Conservation (phyloP, 2,888 invertebrate species). For the Nebria brevicollis region DNA sequence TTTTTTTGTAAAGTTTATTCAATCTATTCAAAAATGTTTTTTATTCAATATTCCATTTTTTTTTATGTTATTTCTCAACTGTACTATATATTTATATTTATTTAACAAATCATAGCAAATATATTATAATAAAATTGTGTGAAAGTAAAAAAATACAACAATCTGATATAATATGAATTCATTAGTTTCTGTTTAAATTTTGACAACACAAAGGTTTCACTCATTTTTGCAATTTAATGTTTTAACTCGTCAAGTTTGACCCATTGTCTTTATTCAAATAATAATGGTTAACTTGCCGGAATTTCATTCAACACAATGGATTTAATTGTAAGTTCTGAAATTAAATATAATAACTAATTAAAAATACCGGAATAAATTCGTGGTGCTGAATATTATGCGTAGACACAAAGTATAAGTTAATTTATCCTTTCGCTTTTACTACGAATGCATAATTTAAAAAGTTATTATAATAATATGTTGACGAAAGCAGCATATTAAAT, state of each 20-base stretch:
- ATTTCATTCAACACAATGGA: not conserved
- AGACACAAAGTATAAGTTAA: not conserved
- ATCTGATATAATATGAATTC: not conserved
- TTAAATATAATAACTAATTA: not conserved
- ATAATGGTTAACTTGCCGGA: not conserved
- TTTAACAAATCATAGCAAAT: not conserved
- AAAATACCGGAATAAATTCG: not conserved
- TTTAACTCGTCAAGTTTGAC: not conserved
- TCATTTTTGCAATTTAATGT: not conserved
- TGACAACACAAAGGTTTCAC: not conserved
- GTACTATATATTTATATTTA: not conserved
- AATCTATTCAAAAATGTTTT: not conserved
- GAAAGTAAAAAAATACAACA: not conserved
- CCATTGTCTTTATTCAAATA: not conserved
- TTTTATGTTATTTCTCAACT: not conserved
- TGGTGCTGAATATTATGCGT: not conserved
- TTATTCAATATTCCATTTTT: not conserved
- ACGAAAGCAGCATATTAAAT: not conserved
- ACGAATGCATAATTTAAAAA: not conserved
- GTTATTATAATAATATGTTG: not conserved
- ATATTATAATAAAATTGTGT: not conserved
- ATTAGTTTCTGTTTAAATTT: not conserved
- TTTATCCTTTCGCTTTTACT: not conserved
- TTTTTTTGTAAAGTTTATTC: constrained; percentile 13
- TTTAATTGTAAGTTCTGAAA: not conserved